These are phyloP conservation scores for Tipula unca DNA, from an alignment of 2,888 invertebrate species.

Conservation along the genomic window DNA sequence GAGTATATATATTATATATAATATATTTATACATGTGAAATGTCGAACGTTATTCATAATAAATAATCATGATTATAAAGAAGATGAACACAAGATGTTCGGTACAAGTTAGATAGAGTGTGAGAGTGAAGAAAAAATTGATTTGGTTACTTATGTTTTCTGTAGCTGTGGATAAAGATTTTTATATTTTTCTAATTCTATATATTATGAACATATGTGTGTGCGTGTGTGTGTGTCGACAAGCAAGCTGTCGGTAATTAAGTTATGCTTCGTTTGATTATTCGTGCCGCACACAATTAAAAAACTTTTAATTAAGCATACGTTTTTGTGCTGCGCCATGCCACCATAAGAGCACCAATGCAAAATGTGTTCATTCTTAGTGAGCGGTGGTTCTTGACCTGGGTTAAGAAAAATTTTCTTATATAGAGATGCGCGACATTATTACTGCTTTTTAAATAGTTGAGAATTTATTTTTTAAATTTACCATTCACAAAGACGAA, in stretches of 20 bases:
- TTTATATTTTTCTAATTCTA: neutral
- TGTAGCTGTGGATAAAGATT: neutral
- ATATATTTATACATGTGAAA: neutral
- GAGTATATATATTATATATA: neutral
- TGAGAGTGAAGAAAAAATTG: neutral
- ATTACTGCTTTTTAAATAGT: neutral
- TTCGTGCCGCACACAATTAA: neutral
- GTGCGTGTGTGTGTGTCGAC: neutral
- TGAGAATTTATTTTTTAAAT: neutral
- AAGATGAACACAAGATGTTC: neutral
- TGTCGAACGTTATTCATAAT: slow-evolving; percentile 18
- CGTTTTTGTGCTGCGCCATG: neutral
- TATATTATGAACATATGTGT: neutral
- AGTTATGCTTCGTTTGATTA: neutral
- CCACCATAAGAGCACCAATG: neutral
- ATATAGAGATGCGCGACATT: neutral
- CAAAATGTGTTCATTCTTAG: no score
- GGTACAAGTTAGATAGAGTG: neutral
- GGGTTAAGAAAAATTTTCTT: neutral
- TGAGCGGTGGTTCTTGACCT: neutral
- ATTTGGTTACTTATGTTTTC: neutral
- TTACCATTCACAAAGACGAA: neutral
- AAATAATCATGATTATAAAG: neutral
- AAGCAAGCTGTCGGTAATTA: neutral
- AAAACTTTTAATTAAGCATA: neutral